These are phyloP conservation scores for Neodiprion virginianus DNA, from an alignment of 1,140 invertebrate species.

Conservation along the genomic window DNA sequence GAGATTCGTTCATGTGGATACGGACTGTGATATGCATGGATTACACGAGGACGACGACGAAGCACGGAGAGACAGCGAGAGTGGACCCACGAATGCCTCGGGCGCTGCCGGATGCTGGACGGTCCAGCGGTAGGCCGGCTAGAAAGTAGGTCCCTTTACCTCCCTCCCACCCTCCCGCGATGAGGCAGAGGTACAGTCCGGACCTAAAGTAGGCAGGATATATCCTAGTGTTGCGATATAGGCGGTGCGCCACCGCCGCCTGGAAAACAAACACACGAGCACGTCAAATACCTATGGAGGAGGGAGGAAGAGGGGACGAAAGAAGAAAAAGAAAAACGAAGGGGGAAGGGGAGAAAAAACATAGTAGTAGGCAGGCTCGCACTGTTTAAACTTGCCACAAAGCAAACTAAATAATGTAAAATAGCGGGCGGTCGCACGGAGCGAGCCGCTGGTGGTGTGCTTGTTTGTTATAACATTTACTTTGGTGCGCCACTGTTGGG, in stretches of 20 bases:
- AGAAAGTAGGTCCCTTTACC: constrained; percentile 55
- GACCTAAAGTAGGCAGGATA: neutral
- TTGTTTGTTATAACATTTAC: constrained; percentile 38
- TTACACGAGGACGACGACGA: too few species aligned
- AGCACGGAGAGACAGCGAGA: constrained; percentile 40
- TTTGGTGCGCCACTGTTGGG: constrained; percentile 27
- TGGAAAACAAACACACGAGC: constrained; percentile 47
- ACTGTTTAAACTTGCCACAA: constrained; percentile 56
- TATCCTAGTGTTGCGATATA: neutral
- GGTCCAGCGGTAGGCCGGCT: constrained; percentile 45
- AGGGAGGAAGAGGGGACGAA: constrained; percentile 9
- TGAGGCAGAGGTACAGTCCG: neutral
- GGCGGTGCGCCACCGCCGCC: constrained; percentile 22
- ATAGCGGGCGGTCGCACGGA: constrained; percentile 50
- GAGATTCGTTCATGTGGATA: too few species aligned
- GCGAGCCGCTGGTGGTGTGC: constrained; percentile 21
- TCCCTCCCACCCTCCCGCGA: neutral
- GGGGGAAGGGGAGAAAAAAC: constrained; percentile 25
- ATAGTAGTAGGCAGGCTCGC: constrained; percentile 35
- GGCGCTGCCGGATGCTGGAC: constrained; percentile 49
- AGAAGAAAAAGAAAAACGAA: too few species aligned
- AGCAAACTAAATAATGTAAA: constrained; percentile 61
- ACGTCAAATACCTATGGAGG: constrained; percentile 39
- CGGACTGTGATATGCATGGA: neutral
- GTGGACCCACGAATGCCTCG: constrained; percentile 42